Percentiles rank a stretch among this genome's conserved stretches.
phyloP scores from a whole-genome alignment of 2,113 vertebrate genomes.

The Oxygymnocypris stewartii region DNA sequence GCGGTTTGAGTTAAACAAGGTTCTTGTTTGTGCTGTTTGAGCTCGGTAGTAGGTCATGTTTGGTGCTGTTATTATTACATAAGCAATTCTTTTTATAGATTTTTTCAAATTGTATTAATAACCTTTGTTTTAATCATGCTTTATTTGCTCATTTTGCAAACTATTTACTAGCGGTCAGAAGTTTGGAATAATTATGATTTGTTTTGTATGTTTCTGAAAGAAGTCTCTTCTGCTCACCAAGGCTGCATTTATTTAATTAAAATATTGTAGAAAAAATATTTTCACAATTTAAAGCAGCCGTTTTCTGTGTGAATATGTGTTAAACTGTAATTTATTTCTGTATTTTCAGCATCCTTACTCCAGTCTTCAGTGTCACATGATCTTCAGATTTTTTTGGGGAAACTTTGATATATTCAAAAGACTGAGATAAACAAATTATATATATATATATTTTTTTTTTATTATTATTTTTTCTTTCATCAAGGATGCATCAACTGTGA shows the following conservation, averaged over 20 bases:
- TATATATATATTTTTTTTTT: too few relatives aligned
- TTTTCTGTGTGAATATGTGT: background rate
- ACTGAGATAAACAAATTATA: background rate
- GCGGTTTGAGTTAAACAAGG: too few relatives aligned
- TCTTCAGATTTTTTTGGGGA: background rate
- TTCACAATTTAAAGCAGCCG: fast-evolving
- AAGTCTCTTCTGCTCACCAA: background rate
- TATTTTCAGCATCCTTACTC: background rate
- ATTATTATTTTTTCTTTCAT: too few relatives aligned
- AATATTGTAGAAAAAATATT: background rate
- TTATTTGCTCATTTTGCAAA: background rate
- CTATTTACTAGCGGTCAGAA: too few relatives aligned
- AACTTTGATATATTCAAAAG: background rate
- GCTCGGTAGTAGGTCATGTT: too few relatives aligned
- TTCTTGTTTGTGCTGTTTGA: too few relatives aligned
- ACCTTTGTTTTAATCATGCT: too few relatives aligned
- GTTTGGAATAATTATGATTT: too few relatives aligned
- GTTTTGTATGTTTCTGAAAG: too few relatives aligned
- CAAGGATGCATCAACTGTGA: background rate
- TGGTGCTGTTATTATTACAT: too few relatives aligned
- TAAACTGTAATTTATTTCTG: background rate
- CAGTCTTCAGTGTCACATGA: background rate
- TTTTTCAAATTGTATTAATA: too few relatives aligned
- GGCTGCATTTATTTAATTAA: background rate
- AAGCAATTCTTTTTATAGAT: too few relatives aligned